These are phyloP conservation scores for Artemia sp. DNA, from an alignment of 2,888 invertebrate genomes.

Conservation along the genomic window DNA sequence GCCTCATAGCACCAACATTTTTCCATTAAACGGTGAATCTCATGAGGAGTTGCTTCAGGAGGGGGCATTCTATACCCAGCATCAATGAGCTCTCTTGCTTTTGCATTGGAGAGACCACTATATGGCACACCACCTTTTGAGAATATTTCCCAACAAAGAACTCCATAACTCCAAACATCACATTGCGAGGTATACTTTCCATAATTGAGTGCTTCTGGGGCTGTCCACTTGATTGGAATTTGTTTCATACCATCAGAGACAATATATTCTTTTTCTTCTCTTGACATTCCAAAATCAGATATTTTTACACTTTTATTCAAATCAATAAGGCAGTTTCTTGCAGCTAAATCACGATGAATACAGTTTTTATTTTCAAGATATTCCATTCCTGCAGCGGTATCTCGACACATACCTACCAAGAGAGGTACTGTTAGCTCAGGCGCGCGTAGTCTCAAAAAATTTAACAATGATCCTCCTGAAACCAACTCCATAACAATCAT, in stretches of 20 bases:
- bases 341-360: constrained; percentile 87
- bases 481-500: constrained; percentile 99
- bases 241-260: constrained; percentile 96
- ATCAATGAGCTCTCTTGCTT: constrained; percentile 83
- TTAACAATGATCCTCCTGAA: constrained; percentile 74
- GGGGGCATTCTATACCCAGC: constrained; percentile 83
- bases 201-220: constrained; percentile 86
- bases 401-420: constrained; percentile 72
- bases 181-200: constrained; percentile 90
- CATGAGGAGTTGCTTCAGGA: constrained; percentile 68
- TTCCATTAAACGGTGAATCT: constrained; percentile 75
- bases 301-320: constrained; percentile 80
- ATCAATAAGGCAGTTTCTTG: constrained; percentile 76
- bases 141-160: constrained; percentile 92
- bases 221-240: constrained; percentile 97
- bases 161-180: constrained; percentile 94
- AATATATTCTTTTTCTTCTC: constrained; percentile 90
- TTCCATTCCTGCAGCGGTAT: constrained; percentile 84
- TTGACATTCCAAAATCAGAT: constrained; percentile 93
- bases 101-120: constrained; percentile 78
- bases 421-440: constrained; percentile 44
- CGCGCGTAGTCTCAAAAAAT: constrained; percentile 65
- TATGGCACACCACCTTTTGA: constrained; percentile 84
- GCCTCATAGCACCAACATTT: constrained; percentile 87
- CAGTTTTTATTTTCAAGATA: constrained; percentile 90